These are phyloP conservation scores for Drosophila maculinotata DNA, from an alignment of 2,888 invertebrate genomes.

Conservation along the genomic window DNA sequence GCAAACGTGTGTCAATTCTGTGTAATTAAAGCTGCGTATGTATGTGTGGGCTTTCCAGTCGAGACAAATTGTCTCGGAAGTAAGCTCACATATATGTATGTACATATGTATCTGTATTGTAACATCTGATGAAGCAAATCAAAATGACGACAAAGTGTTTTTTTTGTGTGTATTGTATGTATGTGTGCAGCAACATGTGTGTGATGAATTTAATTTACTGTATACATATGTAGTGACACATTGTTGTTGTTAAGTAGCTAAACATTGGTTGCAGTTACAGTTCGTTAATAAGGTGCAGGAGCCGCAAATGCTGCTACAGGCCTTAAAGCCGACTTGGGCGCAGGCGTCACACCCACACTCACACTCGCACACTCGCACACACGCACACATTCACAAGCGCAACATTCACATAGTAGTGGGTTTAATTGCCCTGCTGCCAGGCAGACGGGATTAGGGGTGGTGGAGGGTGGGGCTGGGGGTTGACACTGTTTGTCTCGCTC, in stretches of 20 bases:
- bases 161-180: not conserved
- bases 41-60: constrained; percentile 21
- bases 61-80: constrained; percentile 42
- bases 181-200: constrained; percentile 23
- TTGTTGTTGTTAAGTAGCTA: constrained; percentile 47
- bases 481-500: constrained; percentile 40
- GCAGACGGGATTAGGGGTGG: constrained; percentile 2
- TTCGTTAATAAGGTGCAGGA: constrained; percentile 64
- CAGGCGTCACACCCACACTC: constrained; percentile 36
- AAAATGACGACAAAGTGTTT: not conserved
- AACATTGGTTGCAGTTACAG: constrained; percentile 45
- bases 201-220: constrained; percentile 11
- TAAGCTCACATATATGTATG: not conserved
- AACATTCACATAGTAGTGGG: constrained; percentile 33
- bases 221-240: constrained; percentile 15
- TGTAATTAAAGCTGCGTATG: constrained; percentile 60
- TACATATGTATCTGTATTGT: not conserved
- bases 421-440: constrained; percentile 69
- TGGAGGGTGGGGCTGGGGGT: not conserved
- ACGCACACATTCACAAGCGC: constrained; percentile 3
- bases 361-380: constrained; percentile 2
- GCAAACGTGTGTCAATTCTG: constrained; percentile 33
- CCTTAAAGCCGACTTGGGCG: constrained; percentile 35
- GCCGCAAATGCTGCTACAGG: constrained; percentile 43
- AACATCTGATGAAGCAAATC: constrained; percentile 41